phyloP scores from a whole-genome alignment of 1,140 invertebrate genomes.

The Eumaeus atala region DNA sequence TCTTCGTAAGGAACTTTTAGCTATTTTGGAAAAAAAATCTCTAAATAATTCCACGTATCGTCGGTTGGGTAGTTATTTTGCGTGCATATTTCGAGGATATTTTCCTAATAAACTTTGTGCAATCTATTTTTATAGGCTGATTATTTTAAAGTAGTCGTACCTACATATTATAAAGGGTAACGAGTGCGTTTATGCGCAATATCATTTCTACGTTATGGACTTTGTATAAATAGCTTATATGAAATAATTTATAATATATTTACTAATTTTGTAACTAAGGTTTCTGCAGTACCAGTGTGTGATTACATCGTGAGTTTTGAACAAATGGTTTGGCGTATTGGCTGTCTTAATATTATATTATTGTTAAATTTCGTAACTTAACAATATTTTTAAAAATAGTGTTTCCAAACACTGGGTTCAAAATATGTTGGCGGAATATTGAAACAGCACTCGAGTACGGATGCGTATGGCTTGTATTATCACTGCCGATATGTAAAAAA shows the following conservation, averaged over 20 bases:
- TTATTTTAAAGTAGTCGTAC: conserved; percentile 47
- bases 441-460: conserved; percentile 16
- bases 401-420: too few species aligned
- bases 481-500: conserved; percentile 49
- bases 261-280: conserved; percentile 67
- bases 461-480: conserved; percentile 60
- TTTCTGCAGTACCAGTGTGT: conserved; percentile 49
- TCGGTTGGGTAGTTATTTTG: conserved; percentile 27
- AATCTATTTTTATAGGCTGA: conserved; percentile 71
- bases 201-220: conserved; percentile 66
- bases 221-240: conserved; percentile 68
- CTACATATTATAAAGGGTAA: conserved; percentile 30
- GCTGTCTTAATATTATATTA: conserved; percentile 51
- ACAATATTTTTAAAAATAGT: conserved; percentile 1
- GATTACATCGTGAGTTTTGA: conserved; percentile 37
- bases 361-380: conserved; percentile 35
- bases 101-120: conserved; percentile 65
- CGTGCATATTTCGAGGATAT: conserved; percentile 54
- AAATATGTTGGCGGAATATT: neutral
- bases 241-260: conserved; percentile 65
- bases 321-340: conserved; percentile 44
- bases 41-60: conserved; percentile 3
- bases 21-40: neutral
- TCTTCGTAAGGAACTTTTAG: neutral
- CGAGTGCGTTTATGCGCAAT: conserved; percentile 39